Evolutionary conservation across 2,113 vertebrate species (phyloP).

Genomic region (Cyanistes caeruleus): DNA sequence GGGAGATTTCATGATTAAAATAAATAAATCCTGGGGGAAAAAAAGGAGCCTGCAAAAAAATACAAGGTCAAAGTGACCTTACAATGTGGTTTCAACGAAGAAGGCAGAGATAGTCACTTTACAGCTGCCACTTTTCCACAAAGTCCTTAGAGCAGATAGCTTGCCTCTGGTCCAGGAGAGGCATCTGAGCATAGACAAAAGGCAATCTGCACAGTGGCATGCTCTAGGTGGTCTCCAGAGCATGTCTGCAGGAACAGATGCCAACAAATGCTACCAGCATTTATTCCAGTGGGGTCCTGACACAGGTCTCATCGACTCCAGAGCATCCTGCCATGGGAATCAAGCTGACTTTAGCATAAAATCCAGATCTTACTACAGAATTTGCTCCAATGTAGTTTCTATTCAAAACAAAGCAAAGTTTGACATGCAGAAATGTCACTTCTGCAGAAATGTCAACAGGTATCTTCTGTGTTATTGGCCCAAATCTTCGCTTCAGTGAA

Average conservation of each 20-base stretch:
- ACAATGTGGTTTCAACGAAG: not conserved
- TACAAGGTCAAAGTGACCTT: not conserved
- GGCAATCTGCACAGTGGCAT: not conserved
- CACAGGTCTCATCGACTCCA: not conserved
- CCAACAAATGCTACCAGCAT: not conserved
- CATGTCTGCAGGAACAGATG: not conserved
- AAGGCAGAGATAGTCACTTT: not conserved
- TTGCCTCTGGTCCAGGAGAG: not conserved
- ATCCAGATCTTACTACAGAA: not conserved
- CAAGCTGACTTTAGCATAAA: not conserved
- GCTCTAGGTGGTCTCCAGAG: not conserved
- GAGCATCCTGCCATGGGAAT: not conserved
- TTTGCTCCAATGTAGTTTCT: not conserved
- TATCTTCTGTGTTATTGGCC: not conserved
- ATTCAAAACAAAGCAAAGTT: not conserved
- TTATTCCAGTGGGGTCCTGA: not conserved
- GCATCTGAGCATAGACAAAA: not conserved
- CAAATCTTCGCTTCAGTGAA: not conserved
- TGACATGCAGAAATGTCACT: not conserved
- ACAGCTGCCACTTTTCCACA: not conserved
- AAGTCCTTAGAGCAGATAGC: not conserved
- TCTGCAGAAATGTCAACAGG: too few species aligned
- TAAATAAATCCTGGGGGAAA: not conserved
- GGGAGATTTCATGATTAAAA: not conserved
- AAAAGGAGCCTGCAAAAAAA: not conserved